These are phyloP conservation scores for Drosophila melanocephala DNA, from an alignment of 2,888 invertebrate genomes.

Conservation along the genomic window DNA sequence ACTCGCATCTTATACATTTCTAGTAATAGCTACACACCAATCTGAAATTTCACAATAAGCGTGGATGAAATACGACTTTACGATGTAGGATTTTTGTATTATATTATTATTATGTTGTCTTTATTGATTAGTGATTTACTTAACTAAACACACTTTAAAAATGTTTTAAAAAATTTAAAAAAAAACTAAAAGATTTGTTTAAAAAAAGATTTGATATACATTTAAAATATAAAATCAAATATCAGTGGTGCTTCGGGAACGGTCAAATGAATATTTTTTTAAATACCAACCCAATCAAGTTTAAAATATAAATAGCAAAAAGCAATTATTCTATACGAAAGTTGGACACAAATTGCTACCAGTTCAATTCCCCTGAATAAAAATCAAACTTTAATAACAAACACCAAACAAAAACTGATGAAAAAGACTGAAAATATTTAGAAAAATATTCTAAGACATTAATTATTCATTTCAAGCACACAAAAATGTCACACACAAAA, in stretches of 20 bases:
- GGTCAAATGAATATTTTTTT: neutral
- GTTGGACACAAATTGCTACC: neutral
- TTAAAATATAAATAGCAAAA: neutral
- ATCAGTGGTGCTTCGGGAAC: neutral
- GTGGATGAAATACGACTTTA: neutral
- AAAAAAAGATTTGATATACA: too few species aligned
- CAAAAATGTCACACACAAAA: too few species aligned
- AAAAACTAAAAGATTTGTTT: neutral
- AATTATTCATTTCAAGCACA: neutral
- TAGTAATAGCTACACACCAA: neutral
- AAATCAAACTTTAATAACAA: neutral
- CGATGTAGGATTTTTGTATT: neutral
- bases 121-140: neutral
- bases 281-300: neutral
- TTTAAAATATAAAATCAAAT: neutral
- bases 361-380: neutral
- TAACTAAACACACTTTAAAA: neutral
- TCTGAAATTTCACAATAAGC: neutral
- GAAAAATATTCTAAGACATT: neutral
- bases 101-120: neutral
- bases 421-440: neutral
- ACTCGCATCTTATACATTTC: neutral
- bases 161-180: neutral
- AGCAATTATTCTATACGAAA: neutral
- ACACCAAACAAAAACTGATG: neutral